A percentile compares a stretch with the other conserved stretches of the same genome.
These are phyloP conservation scores for Drepanosiphum platanoidis DNA, from an alignment of 2,888 invertebrate genomes.

Conservation along the genomic window DNA sequence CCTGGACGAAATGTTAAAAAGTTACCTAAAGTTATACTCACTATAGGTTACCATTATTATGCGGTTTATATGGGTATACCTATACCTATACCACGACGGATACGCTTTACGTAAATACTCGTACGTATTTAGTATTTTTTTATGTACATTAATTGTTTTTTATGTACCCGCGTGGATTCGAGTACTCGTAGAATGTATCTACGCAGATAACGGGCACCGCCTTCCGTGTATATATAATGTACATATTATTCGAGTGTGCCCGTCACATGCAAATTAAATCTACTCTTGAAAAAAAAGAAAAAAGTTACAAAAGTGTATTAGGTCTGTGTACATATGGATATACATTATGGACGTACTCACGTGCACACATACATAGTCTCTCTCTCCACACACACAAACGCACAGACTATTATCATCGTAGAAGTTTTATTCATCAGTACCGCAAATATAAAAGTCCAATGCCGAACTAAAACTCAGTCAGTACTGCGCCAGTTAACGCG, in stretches of 20 bases:
- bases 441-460: constrained; percentile 55
- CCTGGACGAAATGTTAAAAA: no score
- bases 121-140: no score
- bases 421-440: constrained; percentile 25
- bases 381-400: no score
- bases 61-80: no score
- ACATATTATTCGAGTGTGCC: background rate
- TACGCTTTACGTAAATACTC: no score
- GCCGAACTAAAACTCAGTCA: constrained; percentile 40
- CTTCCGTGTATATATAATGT: background rate
- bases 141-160: no score
- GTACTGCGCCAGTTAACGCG: constrained; percentile 41
- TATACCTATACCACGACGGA: no score
- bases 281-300: background rate
- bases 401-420: constrained; percentile 10
- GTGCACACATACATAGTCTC: no score
- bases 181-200: background rate
- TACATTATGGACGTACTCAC: no score
- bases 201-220: background rate
- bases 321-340: no score
- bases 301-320: background rate
- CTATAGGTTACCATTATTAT: no score
- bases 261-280: constrained; percentile 30
- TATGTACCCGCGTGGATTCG: background rate
- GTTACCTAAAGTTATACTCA: no score